Evolutionary conservation across 2,113 vertebrate species (phyloP), one percentile per base, ranked within the genome.

Genomic region (Nothoprocta pentlandii): DNA sequence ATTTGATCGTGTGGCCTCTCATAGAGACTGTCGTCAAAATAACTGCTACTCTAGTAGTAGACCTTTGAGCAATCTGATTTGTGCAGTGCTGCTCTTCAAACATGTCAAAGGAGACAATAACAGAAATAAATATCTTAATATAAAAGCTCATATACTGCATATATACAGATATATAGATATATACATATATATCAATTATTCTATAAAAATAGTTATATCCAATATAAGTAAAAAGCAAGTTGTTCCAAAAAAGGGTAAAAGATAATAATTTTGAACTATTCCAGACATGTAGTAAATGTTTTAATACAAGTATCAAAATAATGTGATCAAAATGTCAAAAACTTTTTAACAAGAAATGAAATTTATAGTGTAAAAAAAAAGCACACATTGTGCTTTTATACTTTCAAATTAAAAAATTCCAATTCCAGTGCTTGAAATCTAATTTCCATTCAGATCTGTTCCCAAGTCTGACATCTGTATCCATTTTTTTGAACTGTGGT

Each of bases 391-490:
- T 39, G 36, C n/a, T 36, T 81, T 93, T 74, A 14, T 44, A 32
- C 19, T 77, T 86, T 80, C 49, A 86, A 28, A 78, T 85, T 41
- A 91, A 76, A 34, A 87, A 93, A 41, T 20, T 62, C 44, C 41
- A 16, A 67, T 71, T 70, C 32, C 34, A 67, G 28, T 90, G 64
- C 49, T 78, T 90, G 54, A 71, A 74, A 49, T 71, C 30, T 82
- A 30, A 42, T 80, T 94, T 92, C 32, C 84, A 6, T 76, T 81
- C 74, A 87, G 53, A 67, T 68, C 78, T 87, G 92, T 15, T 90
- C 74, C 53, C 59, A 26, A 93, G 46, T 26, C 51, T 85, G 68
- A 80, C 26, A 58, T 74, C 63, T 83, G 69, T 44, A 44, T 90
- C 36, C 17, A 5, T 68, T 14, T 14, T 84, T 95, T 89, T 91